Percentiles rank a stretch among this genome's conserved stretches.
These are phyloP conservation scores for Leptopilina myrica DNA, from an alignment of 2,888 invertebrate species.

Conservation along the genomic window DNA sequence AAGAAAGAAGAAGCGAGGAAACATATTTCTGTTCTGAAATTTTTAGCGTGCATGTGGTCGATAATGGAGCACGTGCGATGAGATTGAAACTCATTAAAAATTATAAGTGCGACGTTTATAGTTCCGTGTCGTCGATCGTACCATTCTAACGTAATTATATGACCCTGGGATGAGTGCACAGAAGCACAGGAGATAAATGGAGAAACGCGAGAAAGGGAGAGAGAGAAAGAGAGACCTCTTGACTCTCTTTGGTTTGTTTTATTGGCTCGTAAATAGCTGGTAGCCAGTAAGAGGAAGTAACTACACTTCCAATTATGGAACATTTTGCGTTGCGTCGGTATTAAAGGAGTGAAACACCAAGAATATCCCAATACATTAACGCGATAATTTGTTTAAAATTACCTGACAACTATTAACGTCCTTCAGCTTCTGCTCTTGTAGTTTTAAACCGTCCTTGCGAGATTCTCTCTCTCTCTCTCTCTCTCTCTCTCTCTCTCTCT, in stretches of 20 bases:
- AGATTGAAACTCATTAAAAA: conserved; percentile 36
- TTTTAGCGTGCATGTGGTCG: neutral
- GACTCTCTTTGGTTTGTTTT: conserved; percentile 63
- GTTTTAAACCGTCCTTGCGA: conserved; percentile 14
- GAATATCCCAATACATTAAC: conserved; percentile 42
- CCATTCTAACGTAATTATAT: conserved; percentile 36
- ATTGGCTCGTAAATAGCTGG: conserved; percentile 71
- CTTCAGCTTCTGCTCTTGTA: conserved; percentile 21
- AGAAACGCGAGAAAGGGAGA: conserved; percentile 39
- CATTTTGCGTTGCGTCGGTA: conserved; percentile 56
- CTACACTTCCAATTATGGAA: conserved; percentile 53
- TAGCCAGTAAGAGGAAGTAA: conserved; percentile 68
- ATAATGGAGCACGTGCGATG: conserved; percentile 35
- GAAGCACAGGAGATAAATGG: conserved; percentile 36
- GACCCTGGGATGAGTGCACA: conserved; percentile 39
- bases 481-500: neutral
- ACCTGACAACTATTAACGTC: conserved; percentile 27
- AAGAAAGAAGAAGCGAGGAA: neutral
- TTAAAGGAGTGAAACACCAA: conserved; percentile 54
- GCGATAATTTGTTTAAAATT: conserved; percentile 41
- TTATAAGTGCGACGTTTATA: conserved; percentile 37
- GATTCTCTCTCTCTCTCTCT: neutral
- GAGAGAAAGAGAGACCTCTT: conserved; percentile 43
- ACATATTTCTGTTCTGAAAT: neutral
- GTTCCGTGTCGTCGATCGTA: conserved; percentile 38